These are phyloP conservation scores for Vidua chalybeata DNA, from an alignment of 2,113 vertebrate species.

Conservation along the genomic window DNA sequence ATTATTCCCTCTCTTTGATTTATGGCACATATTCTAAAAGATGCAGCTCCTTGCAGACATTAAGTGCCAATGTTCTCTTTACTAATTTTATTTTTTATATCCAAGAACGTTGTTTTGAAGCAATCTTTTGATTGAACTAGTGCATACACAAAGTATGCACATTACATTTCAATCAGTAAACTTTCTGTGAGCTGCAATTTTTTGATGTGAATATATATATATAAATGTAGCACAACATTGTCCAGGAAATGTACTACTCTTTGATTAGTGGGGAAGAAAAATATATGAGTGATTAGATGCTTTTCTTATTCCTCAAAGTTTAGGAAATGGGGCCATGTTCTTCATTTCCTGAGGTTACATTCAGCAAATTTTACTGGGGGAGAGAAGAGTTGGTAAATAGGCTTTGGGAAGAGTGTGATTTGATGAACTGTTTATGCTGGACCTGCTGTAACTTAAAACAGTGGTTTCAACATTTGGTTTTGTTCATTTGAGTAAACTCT, in stretches of 20 bases:
- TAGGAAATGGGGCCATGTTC: background rate
- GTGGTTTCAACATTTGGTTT: background rate
- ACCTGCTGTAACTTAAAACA: background rate
- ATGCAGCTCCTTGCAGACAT: background rate
- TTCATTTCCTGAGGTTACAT: background rate
- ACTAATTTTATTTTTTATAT: background rate
- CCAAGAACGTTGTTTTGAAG: background rate
- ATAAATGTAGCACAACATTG: background rate
- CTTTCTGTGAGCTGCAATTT: background rate
- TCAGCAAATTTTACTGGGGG: background rate
- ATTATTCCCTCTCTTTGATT: background rate
- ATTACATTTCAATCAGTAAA: background rate
- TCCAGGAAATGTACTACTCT: background rate
- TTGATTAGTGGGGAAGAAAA: background rate
- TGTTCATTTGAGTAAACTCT: background rate
- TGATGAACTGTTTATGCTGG: background rate
- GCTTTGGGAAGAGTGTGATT: background rate
- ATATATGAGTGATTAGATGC: background rate
- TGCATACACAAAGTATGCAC: background rate
- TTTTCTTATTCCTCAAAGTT: background rate
- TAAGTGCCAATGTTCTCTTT: background rate
- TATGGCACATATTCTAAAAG: background rate
- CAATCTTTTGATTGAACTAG: background rate
- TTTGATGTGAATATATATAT: background rate
- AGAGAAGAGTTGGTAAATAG: background rate